A percentile compares a stretch with the other conserved stretches of the same genome.
These are phyloP conservation scores for Arremon brunneinucha DNA, from an alignment of 2,797 vertebrate genomes.

Conservation along the genomic window DNA sequence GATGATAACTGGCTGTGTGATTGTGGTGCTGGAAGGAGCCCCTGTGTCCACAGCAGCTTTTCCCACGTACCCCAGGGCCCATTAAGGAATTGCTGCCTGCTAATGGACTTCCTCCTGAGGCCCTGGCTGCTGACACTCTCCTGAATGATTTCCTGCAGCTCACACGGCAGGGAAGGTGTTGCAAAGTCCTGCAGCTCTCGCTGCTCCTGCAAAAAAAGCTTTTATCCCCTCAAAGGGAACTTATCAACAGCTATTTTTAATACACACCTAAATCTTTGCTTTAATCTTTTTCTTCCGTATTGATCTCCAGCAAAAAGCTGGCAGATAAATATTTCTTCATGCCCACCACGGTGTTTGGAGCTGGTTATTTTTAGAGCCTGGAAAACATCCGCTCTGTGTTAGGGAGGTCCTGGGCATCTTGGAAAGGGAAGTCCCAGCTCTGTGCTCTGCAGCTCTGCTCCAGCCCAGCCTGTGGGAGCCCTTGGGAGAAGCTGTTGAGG, in stretches of 20 bases:
- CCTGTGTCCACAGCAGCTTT: not conserved
- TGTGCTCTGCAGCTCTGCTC: not conserved
- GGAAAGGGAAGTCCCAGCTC: not conserved
- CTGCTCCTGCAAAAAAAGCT: not conserved
- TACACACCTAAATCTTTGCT: not conserved
- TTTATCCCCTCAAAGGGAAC: not conserved
- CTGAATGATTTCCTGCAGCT: constrained; percentile 30
- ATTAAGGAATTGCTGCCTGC: constrained; percentile 38
- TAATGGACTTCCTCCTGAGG: constrained; percentile 51
- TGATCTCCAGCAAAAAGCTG: not conserved
- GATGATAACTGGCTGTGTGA: not conserved
- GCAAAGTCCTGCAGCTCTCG: not conserved
- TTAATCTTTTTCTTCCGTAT: not conserved
- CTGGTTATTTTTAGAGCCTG: constrained; percentile 19
- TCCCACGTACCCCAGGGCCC: not conserved
- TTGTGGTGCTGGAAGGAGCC: not conserved
- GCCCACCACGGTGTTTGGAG: not conserved
- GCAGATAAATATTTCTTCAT: not conserved
- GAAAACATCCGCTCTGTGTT: not conserved
- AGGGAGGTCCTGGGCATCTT: not conserved
- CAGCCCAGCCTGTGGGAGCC: not conserved
- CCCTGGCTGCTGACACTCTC: constrained; percentile 14
- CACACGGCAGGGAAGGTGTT: constrained; percentile 17
- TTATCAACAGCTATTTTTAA: constrained; percentile 25
- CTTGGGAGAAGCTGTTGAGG: not conserved